Evolutionary conservation across 2,888 invertebrate species (phyloP), one percentile per base, ranked within the genome.

Genomic region (Eupithecia exiguata): DNA sequence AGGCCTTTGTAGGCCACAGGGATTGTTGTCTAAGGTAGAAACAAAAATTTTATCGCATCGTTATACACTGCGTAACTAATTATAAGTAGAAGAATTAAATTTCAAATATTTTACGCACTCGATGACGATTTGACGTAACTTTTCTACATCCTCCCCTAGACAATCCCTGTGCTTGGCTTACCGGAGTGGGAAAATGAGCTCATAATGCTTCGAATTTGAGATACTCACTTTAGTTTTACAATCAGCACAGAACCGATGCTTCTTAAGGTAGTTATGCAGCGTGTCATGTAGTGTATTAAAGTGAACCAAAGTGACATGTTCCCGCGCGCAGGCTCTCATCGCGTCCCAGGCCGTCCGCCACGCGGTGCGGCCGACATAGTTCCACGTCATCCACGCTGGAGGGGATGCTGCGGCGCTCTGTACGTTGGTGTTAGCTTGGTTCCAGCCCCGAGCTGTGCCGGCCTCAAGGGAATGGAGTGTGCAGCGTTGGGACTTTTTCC

Each of bases 201-300:
- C 21, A 53, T 53, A 53, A 21, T 35, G 12, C 5, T 62, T 62
- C 0, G 6, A 61, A 0, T 18, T 18, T 35, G 4, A 62, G 35
- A 35, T 35, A 58, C 69, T 89, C 77, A 99, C 98, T 95, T 98
- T 99, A 79, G 98, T 97, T 82, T 98, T 97, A 88, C 99, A 99
- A 88, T 99, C 99, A 4, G 97, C 96, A 88, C 99, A 99, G 92
- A 99, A 99, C 94, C 98, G 96, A 89, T 99, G 98, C 93, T 99
- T 99, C 82, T 97, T 96, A 76, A 99, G 95, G 92, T 99, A 99
- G 81, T 97, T 97, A 86, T 98, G 98, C 58, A 99, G 95, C 21
- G 98, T 98, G 77, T 97, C 96, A 84, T 98, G 96, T 77, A 99
- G 94, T 80, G 97, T 97, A 85, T 97, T 96, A 80, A 97, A 97